Evolutionary conservation across 2,888 invertebrate genomes (phyloP), one percentile per base, ranked within the genome.

Genomic region (Chloromyia formosa): DNA sequence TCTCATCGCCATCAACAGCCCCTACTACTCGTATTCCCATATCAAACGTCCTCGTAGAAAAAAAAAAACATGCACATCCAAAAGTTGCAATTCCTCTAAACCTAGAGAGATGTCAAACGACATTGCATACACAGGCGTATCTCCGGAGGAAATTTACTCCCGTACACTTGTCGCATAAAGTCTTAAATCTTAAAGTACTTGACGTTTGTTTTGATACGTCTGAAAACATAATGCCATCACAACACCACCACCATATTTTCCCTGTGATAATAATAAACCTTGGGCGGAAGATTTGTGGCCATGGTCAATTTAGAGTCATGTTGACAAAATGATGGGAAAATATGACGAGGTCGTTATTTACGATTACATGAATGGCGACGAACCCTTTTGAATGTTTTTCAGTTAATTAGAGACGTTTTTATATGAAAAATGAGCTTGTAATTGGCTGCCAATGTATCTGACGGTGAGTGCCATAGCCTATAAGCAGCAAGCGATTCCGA

Each of bases 271-370:
- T 66, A 66, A 66, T 66, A 45, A 66, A 49, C 49, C 45, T 23
- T 66, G n/a, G 49, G 40, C 22, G 49, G 49, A 49, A 49, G 45
- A 66, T 66, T 66, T 66, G 66, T 66, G 42, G 66, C 66, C 14
- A 66, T 66, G 66, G 66, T 66, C 66, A 66, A 66, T 66, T 66
- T 66, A 23, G 45, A 66, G 45, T 49, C 66, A 66, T 66, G 66
- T 66, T 66, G 66, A 66, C 66, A 66, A 66, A 66, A 66, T 66
- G 66, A 66, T 66, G 66, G 45, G 49, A 66, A 66, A 66, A 66
- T 66, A 66, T 66, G 66, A 66, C 16, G 49, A 22, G 66, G 45
- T 49, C 23, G 66, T 45, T 22, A 49, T 49, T 66, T 49, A 66
- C 5, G 35, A 66, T 35, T 35, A 35, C 27, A 35, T 35, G 27